Base-by-base conservation (phyloP, 2,888 invertebrate species). In the Apamea crenata region DNA sequence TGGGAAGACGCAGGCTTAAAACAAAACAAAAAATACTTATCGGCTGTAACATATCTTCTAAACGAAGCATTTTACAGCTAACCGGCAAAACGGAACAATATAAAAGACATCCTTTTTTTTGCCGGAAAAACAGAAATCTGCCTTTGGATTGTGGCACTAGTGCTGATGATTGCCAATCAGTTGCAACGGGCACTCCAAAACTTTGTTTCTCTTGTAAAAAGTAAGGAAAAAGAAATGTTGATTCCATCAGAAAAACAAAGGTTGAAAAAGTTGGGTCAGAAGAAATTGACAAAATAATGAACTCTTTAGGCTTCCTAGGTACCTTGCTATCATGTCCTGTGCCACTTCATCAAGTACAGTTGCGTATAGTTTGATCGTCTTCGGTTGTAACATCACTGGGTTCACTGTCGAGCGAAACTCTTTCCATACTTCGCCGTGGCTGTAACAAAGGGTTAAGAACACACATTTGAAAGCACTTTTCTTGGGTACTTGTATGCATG, bases 341-440 rank as follows among this genome's bases (percentile, higher is more conserved):
- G 98, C 98, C 0, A 98, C 98, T 85, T 97, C 97, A 90, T 98
- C 97, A 71, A 98, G 97, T 12, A 97, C 97, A 14, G 96, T 94
- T 3, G 97, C 95, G 91, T 98, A 98, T 88, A 98, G 97, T 89
- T 97, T 97, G 1, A 98, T 98, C 1, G 97, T 98, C 89, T 97
- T 97, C 0, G 98, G 98, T 91, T 98, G 98, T 90, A 99, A 95
- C 97, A 98, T 97, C 25, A 98, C 97, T 85, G 98, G 98, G 91
- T 98, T 98, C 0, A 98, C 98, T 85, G 98, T 98, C 14, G 97
- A 97, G 69, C 98, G 97, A 85, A 98, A 98, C 82, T 97, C 96
- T 93, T 98, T 98, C 99, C 98, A 99, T 73, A 97, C 97, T 86
- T 98, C 98, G 0, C 98, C 98, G 90, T 98, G 98, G 8, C 98